Evolutionary conservation across 2,113 vertebrate genomes (phyloP), one percentile per base, ranked within the genome.

Genomic region (Nothoprocta pentlandii): DNA sequence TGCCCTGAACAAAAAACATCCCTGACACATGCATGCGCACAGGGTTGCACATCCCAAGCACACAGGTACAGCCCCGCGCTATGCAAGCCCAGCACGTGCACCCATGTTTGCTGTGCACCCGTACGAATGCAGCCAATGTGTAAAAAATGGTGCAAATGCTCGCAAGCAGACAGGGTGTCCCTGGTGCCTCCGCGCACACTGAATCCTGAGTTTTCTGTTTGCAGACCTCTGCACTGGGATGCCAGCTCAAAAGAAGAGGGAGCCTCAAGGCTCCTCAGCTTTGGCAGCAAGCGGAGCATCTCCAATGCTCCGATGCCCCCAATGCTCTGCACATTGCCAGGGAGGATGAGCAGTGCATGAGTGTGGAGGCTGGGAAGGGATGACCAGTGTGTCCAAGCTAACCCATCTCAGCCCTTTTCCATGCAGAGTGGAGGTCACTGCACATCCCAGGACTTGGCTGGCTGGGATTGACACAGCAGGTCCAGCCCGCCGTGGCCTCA

Each of bases 181-280:
- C 70, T 34, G 16, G 54, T 67, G 32, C 49, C 32, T 0, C 0
- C 21, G 16, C 22, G 22, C 28, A 26, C 3, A 2, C 4, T 4
- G 20, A 4, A 54, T 34, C 51, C 63, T 39, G 82, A 74, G 36
- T 75, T 56, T 14, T 7, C 69, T 16, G 0, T 6, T 16, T 51
- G 62, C 36, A 16, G 22, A 6, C 10, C 66, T 42, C 73, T 54
- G 64, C 44, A 34, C 36, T 56, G 28, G 53, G 25, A 56, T 49
- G 21, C 25, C 15, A 61, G 22, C 19, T 64, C 34, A 53, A 9
- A 17, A 22, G 53, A n/a, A 3, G 17, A 80, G 69, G 26, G 12
- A 75, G 13, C 28, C n/a, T 71, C 69, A 47, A 59, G 36, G 28
- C 46, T 78, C 58, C 47, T 10, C 1, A 1, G 9, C 25, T 56